Evolutionary conservation across 2,113 vertebrate genomes (phyloP).

Genomic region (Malaclemys terrapin): DNA sequence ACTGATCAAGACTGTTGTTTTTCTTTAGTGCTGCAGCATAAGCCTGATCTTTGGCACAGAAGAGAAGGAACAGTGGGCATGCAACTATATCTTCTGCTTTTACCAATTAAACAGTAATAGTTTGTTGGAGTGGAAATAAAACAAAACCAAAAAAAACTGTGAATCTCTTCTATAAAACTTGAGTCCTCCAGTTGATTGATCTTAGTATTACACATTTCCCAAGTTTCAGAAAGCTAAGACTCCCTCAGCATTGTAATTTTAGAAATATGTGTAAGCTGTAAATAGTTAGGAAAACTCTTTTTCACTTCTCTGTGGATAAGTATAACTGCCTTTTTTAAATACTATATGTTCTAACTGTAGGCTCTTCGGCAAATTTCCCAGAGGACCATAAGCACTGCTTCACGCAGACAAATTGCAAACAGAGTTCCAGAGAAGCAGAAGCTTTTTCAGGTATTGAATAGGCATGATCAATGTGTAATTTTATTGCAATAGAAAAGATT

Average conservation of each 20-base stretch:
- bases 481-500: neutral
- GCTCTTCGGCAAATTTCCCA: slow-evolving; percentile 83
- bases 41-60: neutral
- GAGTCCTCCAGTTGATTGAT: neutral
- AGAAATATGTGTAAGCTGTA: neutral
- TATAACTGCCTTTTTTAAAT: neutral
- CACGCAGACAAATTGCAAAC: slow-evolving; percentile 84
- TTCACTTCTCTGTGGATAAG: neutral
- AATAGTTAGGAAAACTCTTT: neutral
- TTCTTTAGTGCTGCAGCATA: neutral
- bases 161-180: neutral
- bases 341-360: slow-evolving; percentile 73
- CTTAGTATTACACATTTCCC: neutral
- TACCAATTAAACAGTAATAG: neutral
- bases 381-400: slow-evolving; percentile 84
- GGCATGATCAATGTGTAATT: neutral
- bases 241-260: neutral
- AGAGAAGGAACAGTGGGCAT: neutral
- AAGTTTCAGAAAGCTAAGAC: no score
- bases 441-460: slow-evolving; percentile 88
- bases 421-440: slow-evolving; percentile 89
- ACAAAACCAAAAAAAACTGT: no score
- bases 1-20: neutral
- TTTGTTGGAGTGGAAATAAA: neutral
- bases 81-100: neutral